Evolutionary conservation across 2,113 vertebrate genomes (phyloP).

Genomic region (Okapia johnstoni): DNA sequence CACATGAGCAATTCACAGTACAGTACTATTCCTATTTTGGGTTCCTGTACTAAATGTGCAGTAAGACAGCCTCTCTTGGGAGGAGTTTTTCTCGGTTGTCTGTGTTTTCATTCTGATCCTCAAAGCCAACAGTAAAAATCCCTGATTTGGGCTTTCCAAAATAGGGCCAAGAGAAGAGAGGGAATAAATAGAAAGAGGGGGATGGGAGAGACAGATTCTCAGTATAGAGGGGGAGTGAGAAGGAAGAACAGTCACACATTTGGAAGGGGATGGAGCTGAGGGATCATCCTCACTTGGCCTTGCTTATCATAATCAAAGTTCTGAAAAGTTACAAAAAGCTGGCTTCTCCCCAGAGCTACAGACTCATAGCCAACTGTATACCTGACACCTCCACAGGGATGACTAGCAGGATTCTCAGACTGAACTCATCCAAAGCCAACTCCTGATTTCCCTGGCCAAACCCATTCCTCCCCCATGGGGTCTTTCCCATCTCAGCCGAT

Average conservation of each 20-base stretch:
- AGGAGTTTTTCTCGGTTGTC: background rate
- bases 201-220: background rate
- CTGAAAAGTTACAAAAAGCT: background rate
- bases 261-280: background rate
- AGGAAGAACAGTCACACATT: background rate
- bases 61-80: background rate
- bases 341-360: background rate
- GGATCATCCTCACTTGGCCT: background rate
- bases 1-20: background rate
- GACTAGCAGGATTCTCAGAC: background rate
- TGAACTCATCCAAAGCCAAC: background rate
- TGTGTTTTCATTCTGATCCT: background rate
- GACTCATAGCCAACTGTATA: background rate
- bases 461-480: background rate
- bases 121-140: conserved; percentile 17
- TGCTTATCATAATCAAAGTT: background rate
- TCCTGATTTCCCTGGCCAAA: background rate
- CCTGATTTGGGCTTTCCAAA: conserved; percentile 8
- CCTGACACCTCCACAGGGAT: background rate
- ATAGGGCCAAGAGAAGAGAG: background rate
- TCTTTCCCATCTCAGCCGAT: background rate
- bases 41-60: background rate
- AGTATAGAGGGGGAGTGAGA: background rate
- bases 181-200: background rate
- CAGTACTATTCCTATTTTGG: background rate